Conservation (phyloP, 2,888 invertebrate genomes). For the Galeruca laticollis region DNA sequence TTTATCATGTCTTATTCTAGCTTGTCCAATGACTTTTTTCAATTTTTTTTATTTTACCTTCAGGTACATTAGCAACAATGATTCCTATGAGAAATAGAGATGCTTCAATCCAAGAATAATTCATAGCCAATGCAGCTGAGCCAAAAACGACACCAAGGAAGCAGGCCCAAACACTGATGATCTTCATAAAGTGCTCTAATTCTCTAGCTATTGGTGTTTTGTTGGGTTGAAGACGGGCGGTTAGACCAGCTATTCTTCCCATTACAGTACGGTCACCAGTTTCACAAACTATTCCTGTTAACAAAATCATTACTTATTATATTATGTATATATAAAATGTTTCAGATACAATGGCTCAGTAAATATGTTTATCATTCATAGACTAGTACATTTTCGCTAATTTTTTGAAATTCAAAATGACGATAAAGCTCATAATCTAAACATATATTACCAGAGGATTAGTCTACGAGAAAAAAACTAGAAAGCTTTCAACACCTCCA, state of each 20-base stretch:
- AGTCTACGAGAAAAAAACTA: no score
- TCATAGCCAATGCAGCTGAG: conserved; percentile 72
- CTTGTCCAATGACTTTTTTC: no score
- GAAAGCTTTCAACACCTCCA: no score
- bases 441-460: no score
- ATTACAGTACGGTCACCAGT: conserved; percentile 73
- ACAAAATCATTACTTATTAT: conserved; percentile 28
- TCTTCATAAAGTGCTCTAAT: conserved; percentile 78
- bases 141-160: conserved; percentile 69
- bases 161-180: conserved; percentile 75
- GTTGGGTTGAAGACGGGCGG: conserved; percentile 72
- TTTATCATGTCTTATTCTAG: neutral
- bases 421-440: no score
- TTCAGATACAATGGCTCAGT: no score
- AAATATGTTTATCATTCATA: no score
- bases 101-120: conserved; percentile 78
- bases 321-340: no score
- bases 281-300: conserved; percentile 65
- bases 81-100: conserved; percentile 78
- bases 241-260: conserved; percentile 75
- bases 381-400: no score
- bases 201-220: conserved; percentile 81
- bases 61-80: conserved; percentile 80
- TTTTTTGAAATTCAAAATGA: no score
- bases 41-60: conserved; percentile 68